Percentiles rank a stretch among this genome's conserved stretches.
Evolutionary conservation across 2,797 vertebrate species (phyloP).

Genomic region (Anguilla pacifica): DNA sequence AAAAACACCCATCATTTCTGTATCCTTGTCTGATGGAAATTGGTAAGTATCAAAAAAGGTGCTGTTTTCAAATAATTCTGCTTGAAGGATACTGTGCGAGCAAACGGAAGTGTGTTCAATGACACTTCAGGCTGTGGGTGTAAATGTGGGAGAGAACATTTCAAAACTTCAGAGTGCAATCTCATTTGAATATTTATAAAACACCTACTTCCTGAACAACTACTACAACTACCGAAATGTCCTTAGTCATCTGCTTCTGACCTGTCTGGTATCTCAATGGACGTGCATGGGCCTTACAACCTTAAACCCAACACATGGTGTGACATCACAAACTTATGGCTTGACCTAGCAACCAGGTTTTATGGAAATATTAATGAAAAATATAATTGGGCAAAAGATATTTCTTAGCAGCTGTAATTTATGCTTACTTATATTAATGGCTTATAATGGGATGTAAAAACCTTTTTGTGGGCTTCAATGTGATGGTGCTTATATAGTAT

Average conservation of each 20-base stretch:
- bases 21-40: not conserved
- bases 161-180: not conserved
- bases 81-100: not conserved
- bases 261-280: not conserved
- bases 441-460: not conserved
- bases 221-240: not conserved
- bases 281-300: not conserved
- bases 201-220: slow-evolving; percentile 2
- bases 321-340: not conserved
- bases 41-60: not conserved
- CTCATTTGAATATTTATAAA: slow-evolving; percentile 6
- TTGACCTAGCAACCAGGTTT: not conserved
- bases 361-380: not conserved
- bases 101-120: not conserved
- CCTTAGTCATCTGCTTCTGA: not conserved
- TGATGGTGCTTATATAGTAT: not conserved
- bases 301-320: not conserved
- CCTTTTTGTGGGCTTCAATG: not conserved
- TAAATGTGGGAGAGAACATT: slow-evolving; percentile 3
- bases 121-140: not conserved
- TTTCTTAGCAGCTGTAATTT: not conserved
- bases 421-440: too few species aligned
- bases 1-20: not conserved
- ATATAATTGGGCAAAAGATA: not conserved
- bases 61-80: not conserved